phyloP scores from a whole-genome alignment of 2,888 invertebrate species.

The Patella ulyssiponensis region DNA sequence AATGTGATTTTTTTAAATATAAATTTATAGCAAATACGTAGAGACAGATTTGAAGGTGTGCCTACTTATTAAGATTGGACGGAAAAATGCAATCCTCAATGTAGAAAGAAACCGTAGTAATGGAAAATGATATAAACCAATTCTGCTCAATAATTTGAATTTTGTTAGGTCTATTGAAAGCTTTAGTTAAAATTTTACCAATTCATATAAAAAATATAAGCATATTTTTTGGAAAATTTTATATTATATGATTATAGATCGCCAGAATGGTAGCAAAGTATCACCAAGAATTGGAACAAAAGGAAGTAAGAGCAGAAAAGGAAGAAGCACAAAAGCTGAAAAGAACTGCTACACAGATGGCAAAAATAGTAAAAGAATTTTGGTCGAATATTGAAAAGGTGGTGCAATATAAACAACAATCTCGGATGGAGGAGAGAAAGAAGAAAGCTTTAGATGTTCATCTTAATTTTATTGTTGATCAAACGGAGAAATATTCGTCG shows the following conservation, averaged over 20 bases:
- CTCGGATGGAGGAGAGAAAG: slow-evolving; percentile 92
- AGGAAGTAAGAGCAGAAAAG: slow-evolving; percentile 91
- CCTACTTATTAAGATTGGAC: no score
- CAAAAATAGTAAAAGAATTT: slow-evolving; percentile 93
- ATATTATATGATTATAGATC: slow-evolving; percentile 52
- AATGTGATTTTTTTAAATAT: no score
- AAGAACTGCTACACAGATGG: slow-evolving; percentile 89
- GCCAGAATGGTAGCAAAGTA: slow-evolving; percentile 69
- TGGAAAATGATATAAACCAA: no score
- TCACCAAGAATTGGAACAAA: slow-evolving; percentile 77
- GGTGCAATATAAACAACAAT: slow-evolving; percentile 94
- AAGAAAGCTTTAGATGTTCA: slow-evolving; percentile 96
- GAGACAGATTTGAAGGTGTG: no score
- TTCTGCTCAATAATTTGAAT: no score
- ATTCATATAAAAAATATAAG: slow-evolving; percentile 22
- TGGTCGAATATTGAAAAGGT: slow-evolving; percentile 97
- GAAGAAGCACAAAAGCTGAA: slow-evolving; percentile 89
- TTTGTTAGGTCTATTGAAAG: no score
- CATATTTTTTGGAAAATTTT: background rate
- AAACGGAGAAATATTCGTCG: slow-evolving; percentile 94
- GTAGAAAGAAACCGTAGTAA: no score
- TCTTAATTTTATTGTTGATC: slow-evolving; percentile 96
- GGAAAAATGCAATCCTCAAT: no score
- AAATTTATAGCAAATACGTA: no score
- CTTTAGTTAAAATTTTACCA: slow-evolving; percentile 22